These are phyloP conservation scores for Maconellicoccus hirsutus DNA, from an alignment of 1,140 invertebrate species.

Conservation along the genomic window DNA sequence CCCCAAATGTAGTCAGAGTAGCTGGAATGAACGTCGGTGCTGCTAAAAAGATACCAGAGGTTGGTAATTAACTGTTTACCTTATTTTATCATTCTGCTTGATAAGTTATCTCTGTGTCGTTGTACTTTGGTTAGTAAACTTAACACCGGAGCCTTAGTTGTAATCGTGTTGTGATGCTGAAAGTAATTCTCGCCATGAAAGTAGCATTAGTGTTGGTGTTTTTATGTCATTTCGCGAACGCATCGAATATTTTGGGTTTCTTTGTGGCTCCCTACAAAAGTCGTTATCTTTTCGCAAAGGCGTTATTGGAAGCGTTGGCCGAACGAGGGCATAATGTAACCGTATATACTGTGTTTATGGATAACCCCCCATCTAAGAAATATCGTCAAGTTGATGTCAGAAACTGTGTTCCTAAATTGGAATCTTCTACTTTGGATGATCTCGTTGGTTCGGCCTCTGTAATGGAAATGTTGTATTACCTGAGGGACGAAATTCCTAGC, in stretches of 20 bases:
- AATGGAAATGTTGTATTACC: too few species aligned
- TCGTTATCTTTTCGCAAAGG: conserved; percentile 33
- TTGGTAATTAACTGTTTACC: too few species aligned
- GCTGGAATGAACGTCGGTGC: conserved; percentile 33
- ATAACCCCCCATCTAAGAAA: conserved; percentile 36
- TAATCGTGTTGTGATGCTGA: too few species aligned
- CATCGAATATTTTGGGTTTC: conserved; percentile 30
- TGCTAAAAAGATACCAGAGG: conserved; percentile 31
- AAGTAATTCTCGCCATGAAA: too few species aligned
- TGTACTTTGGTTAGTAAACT: too few species aligned
- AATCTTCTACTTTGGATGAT: too few species aligned
- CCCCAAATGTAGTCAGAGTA: conserved; percentile 31
- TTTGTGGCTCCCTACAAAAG: conserved; percentile 31
- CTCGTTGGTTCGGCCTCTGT: too few species aligned
- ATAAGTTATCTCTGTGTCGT: too few species aligned
- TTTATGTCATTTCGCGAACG: background rate
- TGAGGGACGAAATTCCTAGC: too few species aligned
- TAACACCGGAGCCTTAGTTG: too few species aligned
- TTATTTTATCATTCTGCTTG: too few species aligned
- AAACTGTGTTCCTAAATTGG: conserved; percentile 15
- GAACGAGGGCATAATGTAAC: conserved; percentile 32
- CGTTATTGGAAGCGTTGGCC: conserved; percentile 32
- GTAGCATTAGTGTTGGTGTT: background rate
- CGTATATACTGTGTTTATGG: conserved; percentile 36
- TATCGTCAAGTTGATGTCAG: conserved; percentile 38